These are phyloP conservation scores for Bradypodion ventrale DNA, from an alignment of 2,797 vertebrate genomes.

Conservation along the genomic window DNA sequence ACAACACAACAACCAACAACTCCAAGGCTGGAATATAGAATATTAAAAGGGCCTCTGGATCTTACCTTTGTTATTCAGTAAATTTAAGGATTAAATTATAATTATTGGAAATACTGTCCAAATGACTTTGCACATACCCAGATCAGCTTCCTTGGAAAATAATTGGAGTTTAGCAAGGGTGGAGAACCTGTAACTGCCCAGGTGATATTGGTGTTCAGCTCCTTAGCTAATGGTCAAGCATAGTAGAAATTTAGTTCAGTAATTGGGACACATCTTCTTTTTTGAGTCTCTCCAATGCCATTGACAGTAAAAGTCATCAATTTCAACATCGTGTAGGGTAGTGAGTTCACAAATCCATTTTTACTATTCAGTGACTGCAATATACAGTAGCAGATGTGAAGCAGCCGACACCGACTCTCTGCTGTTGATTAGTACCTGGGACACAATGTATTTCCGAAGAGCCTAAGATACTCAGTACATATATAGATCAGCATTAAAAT, in stretches of 20 bases:
- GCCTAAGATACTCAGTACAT: background rate
- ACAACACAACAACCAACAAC: no score
- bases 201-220: background rate
- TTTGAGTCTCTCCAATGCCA: background rate
- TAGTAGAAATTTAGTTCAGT: background rate
- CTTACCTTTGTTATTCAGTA: background rate
- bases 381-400: background rate
- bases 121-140: background rate
- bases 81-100: background rate
- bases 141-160: background rate
- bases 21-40: background rate
- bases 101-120: background rate
- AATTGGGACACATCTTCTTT: background rate
- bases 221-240: background rate
- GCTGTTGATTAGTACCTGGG: background rate
- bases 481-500: background rate
- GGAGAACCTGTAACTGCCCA: background rate
- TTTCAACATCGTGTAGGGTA: background rate
- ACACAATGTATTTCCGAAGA: background rate
- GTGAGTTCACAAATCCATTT: background rate
- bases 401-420: background rate
- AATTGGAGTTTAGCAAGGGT: background rate
- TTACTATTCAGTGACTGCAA: background rate
- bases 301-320: background rate
- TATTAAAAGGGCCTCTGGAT: background rate